Base-by-base conservation (phyloP, 2,888 invertebrate species). In the Amphipyra berbera region DNA sequence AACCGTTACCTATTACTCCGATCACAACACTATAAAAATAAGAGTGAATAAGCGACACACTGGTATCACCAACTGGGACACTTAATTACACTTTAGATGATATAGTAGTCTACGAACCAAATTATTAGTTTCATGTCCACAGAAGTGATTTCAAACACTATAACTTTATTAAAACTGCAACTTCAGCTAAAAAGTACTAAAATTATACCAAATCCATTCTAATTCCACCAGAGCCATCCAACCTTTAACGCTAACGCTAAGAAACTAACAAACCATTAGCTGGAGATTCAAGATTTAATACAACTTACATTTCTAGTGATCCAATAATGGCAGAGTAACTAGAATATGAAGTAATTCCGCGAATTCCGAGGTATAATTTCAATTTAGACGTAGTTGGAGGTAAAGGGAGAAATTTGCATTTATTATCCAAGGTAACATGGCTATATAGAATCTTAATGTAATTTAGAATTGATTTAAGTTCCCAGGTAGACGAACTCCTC, bases 291-390 rank as follows among this genome's bases (percentile, higher is more conserved):
- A 45, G 46, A 42, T 68, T 63, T 56, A 68, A 68, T 50, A 62
- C 40, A 27, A 61, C 42, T 73, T 49, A 58, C 68, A 50, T 67
- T 58, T 50, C 57, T n/a, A 12, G 9, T 48, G 44, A 71, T 53
- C 45, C 37, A 73, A 58, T 68, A 67, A 58, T 45, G 47, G 47
- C n/a, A 13, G 10, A 52, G 35, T 40, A 44, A 56, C 58, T 67
- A 8, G 68, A 68, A 56, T 58, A 46, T 68, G 53, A 46, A 57
- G 54, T 48, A 54, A 61, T 73, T 76, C 46, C 40, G 35, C n/a
- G 46, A 58, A 76, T 60, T 6, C 57, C 42, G 21, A 10, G 35
- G 61, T 58, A 58, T 76, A 35, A 76, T 65, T 60, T 57, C 50
- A 55, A 65, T 73, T 72, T 53, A 38, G 41, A 53, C 13, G 41